A percentile compares a stretch with the other conserved stretches of the same genome.
These are phyloP conservation scores for Drosophila antonietae DNA, from an alignment of 2,888 invertebrate genomes.

Conservation along the genomic window DNA sequence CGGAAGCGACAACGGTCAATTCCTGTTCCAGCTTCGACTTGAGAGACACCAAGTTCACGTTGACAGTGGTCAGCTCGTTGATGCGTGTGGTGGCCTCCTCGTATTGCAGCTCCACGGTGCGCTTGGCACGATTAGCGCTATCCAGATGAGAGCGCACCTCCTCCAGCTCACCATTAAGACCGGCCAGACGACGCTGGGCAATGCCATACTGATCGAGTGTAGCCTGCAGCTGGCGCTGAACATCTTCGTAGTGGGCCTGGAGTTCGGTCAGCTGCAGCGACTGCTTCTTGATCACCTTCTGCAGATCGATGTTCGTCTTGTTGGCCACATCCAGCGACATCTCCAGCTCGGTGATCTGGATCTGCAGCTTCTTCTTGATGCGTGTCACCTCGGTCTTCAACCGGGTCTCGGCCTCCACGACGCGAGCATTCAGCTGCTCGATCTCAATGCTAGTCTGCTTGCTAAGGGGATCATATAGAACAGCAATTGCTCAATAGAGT, in stretches of 20 bases:
- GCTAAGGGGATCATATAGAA: constrained; percentile 86
- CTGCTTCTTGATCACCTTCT: constrained; percentile 99
- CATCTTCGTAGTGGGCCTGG: constrained; percentile 97
- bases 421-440: constrained; percentile 97
- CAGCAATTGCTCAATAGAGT: background rate
- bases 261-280: constrained; percentile 95
- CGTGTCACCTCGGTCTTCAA: constrained; percentile 97
- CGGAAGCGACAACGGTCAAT: constrained; percentile 94
- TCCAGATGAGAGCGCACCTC: constrained; percentile 97
- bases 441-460: constrained; percentile 99
- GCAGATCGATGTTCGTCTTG: constrained; percentile 98
- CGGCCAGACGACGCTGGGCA: constrained; percentile 95
- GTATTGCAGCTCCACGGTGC: constrained; percentile 93
- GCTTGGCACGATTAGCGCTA: constrained; percentile 96
- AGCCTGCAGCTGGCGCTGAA: constrained; percentile 97
- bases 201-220: constrained; percentile 97
- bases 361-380: constrained; percentile 99
- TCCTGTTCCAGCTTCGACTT: constrained; percentile 98
- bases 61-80: constrained; percentile 97
- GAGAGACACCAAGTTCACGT: constrained; percentile 96
- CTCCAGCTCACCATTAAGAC: constrained; percentile 97
- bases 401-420: constrained; percentile 97
- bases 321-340: constrained; percentile 98
- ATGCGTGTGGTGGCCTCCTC: constrained; percentile 96
- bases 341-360: constrained; percentile 98